A percentile compares a stretch with the other conserved stretches of the same genome.
phyloP scores from a whole-genome alignment of 2,888 invertebrate genomes.

The Prosapia bicincta region DNA sequence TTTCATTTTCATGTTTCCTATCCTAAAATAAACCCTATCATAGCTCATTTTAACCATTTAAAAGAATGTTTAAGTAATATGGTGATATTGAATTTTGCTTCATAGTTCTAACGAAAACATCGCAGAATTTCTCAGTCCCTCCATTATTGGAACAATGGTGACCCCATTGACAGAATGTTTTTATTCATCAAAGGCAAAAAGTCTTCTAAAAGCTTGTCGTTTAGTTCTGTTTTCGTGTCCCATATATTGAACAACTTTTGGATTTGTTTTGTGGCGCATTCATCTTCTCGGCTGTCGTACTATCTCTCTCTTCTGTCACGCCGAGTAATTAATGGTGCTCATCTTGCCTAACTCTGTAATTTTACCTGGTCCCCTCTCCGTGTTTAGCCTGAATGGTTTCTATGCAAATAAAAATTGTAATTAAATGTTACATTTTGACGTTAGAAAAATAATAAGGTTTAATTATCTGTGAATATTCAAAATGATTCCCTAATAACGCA shows the following conservation, averaged over 20 bases:
- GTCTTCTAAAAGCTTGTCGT: background rate
- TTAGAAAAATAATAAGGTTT: too few relatives aligned
- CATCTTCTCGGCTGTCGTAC: background rate
- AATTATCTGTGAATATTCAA: too few relatives aligned
- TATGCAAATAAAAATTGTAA: background rate
- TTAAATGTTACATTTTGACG: too few relatives aligned
- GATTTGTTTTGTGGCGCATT: background rate
- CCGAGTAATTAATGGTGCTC: background rate
- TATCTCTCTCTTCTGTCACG: background rate
- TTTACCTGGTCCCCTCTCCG: background rate
- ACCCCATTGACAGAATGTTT: background rate
- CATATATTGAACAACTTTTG: background rate
- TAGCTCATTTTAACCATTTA: too few relatives aligned
- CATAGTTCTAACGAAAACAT: too few relatives aligned
- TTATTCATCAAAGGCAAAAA: background rate
- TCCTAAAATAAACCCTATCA: too few relatives aligned
- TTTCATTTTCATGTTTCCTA: too few relatives aligned
- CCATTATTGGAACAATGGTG: background rate
- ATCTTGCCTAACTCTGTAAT: background rate
- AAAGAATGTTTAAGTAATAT: too few relatives aligned
- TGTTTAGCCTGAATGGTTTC: background rate
- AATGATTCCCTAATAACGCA: too few relatives aligned
- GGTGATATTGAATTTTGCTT: too few relatives aligned
- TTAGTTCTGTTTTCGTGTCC: background rate
- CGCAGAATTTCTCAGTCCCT: background rate